Percentiles rank a stretch among this genome's conserved stretches.
These are phyloP conservation scores for Parthenolecanium corni DNA, from an alignment of 2,888 invertebrate genomes.

Conservation along the genomic window DNA sequence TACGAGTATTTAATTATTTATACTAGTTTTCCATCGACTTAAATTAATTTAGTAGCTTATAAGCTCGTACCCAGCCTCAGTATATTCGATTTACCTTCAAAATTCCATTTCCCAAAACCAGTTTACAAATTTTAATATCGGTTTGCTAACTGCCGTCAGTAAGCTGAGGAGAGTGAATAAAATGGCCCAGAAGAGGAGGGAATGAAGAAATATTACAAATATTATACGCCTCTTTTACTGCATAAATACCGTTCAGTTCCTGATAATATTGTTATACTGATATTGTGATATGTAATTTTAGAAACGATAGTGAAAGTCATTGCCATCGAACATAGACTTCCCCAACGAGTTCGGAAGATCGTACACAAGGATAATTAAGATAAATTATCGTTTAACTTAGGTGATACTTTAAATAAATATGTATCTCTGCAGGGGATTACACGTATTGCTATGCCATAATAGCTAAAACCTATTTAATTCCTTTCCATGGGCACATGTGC, in stretches of 20 bases:
- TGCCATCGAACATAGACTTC: conserved; percentile 23
- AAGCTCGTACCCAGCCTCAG: not conserved
- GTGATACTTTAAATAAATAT: conserved; percentile 13
- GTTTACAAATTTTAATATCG: not conserved
- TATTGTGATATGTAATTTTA: conserved; percentile 20
- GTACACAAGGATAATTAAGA: conserved; percentile 23
- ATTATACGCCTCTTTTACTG: too few relatives aligned
- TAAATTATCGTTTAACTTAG: conserved; percentile 17
- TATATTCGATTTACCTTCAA: not conserved
- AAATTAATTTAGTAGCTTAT: too few relatives aligned
- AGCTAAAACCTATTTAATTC: not conserved
- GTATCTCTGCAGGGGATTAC: not conserved
- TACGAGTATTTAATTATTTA: too few relatives aligned
- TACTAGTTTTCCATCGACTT: too few relatives aligned
- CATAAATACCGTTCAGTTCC: not conserved
- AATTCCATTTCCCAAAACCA: not conserved
- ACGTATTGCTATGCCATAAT: not conserved
- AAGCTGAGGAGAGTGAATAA: too few relatives aligned
- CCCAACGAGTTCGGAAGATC: conserved; percentile 20
- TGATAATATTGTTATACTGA: not conserved
- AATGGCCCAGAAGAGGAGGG: not conserved
- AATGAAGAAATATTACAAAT: not conserved
- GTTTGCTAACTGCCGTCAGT: not conserved
- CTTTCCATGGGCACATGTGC: not conserved
- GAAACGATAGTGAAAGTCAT: conserved; percentile 27